Percentiles rank a stretch among this genome's conserved stretches.
Conservation (phyloP, 2,113 vertebrate species). For the Cyanoderma ruficeps region DNA sequence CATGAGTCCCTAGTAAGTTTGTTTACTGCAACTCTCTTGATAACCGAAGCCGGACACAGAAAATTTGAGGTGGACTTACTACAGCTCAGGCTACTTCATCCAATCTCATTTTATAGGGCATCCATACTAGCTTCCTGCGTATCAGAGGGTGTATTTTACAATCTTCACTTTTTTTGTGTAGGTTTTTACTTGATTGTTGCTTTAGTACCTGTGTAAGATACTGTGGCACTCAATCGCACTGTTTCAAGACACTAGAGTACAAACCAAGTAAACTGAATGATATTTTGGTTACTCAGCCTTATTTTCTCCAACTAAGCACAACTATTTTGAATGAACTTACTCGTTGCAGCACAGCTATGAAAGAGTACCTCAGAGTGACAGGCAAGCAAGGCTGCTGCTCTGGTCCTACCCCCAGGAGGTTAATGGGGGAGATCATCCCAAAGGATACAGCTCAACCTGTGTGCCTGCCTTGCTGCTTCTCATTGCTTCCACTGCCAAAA, state of each 20-base stretch:
- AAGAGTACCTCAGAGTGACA: background rate
- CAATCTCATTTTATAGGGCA: background rate
- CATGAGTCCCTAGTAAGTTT: background rate
- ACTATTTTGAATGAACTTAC: background rate
- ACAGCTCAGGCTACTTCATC: background rate
- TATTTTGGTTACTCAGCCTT: background rate
- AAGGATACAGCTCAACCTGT: constrained; percentile 39
- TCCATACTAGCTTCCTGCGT: background rate
- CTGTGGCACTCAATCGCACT: background rate
- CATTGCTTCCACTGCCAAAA: constrained; percentile 46
- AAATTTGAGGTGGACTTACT: background rate
- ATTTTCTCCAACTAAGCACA: background rate
- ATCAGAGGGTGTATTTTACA: background rate
- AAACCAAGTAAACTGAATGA: background rate
- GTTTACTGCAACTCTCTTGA: background rate
- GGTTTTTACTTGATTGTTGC: background rate
- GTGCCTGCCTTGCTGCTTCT: constrained; percentile 9
- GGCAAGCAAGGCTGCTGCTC: background rate
- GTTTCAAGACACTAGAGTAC: background rate
- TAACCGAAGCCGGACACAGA: background rate
- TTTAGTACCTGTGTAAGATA: background rate
- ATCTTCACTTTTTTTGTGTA: background rate
- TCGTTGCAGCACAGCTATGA: background rate
- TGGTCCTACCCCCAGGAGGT: background rate
- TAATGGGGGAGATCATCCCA: constrained; percentile 36